Evolutionary conservation across 2,888 invertebrate genomes (phyloP).

Genomic region (Candidula unifasciata): DNA sequence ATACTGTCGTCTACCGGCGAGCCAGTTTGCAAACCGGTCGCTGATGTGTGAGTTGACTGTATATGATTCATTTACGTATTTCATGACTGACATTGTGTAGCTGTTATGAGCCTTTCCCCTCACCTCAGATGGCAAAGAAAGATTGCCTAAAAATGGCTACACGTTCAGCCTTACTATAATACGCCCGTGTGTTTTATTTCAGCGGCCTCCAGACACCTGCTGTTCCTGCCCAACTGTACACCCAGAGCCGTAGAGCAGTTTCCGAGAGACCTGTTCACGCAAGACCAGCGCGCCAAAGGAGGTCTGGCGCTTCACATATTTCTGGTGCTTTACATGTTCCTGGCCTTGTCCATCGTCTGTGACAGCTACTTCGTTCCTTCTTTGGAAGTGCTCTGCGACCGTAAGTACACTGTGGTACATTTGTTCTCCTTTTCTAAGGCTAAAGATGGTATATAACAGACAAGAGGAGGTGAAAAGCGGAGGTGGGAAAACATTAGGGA

Average conservation of each 20-base stretch:
- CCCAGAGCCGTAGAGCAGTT: constrained; percentile 92
- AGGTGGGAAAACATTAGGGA: no score
- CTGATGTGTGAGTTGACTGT: no score
- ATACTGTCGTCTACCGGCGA: no score
- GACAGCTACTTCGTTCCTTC: constrained; percentile 96
- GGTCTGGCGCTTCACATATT: constrained; percentile 88
- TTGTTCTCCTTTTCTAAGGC: background rate
- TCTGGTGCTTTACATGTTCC: constrained; percentile 88
- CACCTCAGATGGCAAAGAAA: no score
- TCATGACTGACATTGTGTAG: no score
- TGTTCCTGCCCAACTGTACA: constrained; percentile 79
- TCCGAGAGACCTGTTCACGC: constrained; percentile 88
- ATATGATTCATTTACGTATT: no score
- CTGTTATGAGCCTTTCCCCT: no score
- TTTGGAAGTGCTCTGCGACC: constrained; percentile 90
- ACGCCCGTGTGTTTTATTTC: constrained; percentile 35
- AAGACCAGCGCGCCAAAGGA: constrained; percentile 86
- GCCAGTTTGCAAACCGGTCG: no score
- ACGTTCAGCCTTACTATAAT: no score
- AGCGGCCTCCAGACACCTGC: constrained; percentile 60
- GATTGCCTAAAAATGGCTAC: no score
- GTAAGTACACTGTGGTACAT: constrained; percentile 81
- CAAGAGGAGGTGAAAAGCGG: no score
- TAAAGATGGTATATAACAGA: no score
- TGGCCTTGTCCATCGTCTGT: constrained; percentile 91